A percentile compares a stretch with the other conserved stretches of the same genome.
These are phyloP conservation scores for Danio tinwini DNA, from an alignment of 2,797 vertebrate species.

Conservation along the genomic window DNA sequence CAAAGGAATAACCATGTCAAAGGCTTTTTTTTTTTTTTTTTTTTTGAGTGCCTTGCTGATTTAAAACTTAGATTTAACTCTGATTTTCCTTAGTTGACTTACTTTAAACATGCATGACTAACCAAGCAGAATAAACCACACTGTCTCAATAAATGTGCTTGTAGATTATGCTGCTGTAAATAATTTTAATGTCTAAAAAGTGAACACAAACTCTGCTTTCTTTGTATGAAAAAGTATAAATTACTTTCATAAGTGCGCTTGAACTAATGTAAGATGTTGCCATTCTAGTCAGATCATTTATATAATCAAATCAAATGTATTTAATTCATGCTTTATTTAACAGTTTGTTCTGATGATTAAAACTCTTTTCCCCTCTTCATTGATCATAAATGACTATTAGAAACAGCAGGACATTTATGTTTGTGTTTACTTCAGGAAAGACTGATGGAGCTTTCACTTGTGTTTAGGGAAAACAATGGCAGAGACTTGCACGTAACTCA, in stretches of 20 bases:
- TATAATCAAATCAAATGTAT: conserved; percentile 24
- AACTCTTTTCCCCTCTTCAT: neutral
- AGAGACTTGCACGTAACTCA: conserved; percentile 22
- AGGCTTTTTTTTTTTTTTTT: too few species aligned
- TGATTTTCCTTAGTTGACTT: conserved; percentile 4
- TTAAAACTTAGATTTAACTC: neutral
- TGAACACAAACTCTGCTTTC: neutral
- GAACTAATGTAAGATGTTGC: conserved; percentile 36
- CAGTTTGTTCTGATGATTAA: neutral
- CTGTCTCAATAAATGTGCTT: conserved; percentile 1
- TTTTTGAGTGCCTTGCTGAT: too few species aligned
- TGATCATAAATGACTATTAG: conserved; percentile 6
- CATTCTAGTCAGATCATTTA: conserved; percentile 17
- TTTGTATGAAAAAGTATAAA: neutral
- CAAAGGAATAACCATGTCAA: too few species aligned
- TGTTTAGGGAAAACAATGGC: conserved; percentile 5
- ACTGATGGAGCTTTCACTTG: neutral
- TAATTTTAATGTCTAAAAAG: neutral
- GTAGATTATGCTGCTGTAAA: neutral
- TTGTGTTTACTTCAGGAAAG: neutral
- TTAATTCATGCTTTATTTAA: conserved; percentile 1
- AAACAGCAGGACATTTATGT: neutral
- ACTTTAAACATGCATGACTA: conserved; percentile 6
- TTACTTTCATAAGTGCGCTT: neutral
- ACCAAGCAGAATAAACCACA: conserved; percentile 12